Percentiles rank a stretch among this genome's conserved stretches.
phyloP scores from a whole-genome alignment of 2,888 invertebrate species.

The Metopia argyrocephala region DNA sequence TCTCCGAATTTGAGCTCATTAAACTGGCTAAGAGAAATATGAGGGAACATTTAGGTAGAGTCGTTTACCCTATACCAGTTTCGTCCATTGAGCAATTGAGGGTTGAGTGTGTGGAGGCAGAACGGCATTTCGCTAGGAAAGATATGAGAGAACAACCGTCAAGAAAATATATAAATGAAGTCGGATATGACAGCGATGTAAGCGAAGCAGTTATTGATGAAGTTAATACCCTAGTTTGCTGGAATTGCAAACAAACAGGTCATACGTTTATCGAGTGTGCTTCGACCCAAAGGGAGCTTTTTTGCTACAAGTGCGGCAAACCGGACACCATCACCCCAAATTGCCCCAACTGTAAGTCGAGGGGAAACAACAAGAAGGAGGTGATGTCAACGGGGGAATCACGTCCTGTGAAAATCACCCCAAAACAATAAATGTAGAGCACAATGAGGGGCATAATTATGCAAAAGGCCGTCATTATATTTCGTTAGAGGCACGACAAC shows the following conservation, averaged over 20 bases:
- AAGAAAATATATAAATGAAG: too few species aligned
- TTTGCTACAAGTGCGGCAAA: too few species aligned
- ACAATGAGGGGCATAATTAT: neutral
- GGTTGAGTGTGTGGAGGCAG: constrained; percentile 18
- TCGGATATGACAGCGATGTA: too few species aligned
- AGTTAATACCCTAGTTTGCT: neutral
- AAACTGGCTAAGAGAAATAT: constrained; percentile 12
- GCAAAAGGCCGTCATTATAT: neutral
- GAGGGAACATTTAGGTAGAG: neutral
- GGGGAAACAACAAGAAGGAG: neutral
- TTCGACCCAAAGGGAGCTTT: neutral
- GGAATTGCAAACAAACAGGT: constrained; percentile 12
- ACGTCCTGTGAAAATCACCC: neutral
- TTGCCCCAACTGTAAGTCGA: too few species aligned
- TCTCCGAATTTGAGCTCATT: constrained; percentile 6
- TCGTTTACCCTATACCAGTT: constrained; percentile 11
- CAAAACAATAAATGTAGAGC: too few species aligned
- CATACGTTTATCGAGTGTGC: too few species aligned
- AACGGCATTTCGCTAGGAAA: neutral
- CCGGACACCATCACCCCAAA: too few species aligned
- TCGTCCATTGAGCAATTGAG: constrained; percentile 15
- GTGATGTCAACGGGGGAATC: neutral
- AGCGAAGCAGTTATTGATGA: neutral
- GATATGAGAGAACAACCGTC: neutral
- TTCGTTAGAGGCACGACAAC: too few species aligned